Evolutionary conservation across 1,140 invertebrate species (phyloP).

Genomic region (Panulirus ornatus): DNA sequence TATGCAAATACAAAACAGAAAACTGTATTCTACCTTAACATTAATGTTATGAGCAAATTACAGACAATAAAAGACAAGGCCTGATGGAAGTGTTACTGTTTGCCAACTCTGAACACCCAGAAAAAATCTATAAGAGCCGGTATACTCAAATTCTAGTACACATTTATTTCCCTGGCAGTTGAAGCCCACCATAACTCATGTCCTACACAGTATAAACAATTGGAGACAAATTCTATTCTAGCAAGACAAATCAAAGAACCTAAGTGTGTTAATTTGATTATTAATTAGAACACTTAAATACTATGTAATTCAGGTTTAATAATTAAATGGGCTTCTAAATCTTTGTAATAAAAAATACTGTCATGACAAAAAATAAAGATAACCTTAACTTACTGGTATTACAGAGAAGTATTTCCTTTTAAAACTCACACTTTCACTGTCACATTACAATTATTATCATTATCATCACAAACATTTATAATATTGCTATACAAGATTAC

Average conservation of each 20-base stretch:
- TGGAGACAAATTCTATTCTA: neutral
- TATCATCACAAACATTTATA: neutral
- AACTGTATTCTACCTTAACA: too few relatives aligned
- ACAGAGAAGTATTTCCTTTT: neutral
- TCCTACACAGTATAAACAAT: neutral
- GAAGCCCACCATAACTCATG: neutral
- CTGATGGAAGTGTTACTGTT: too few relatives aligned
- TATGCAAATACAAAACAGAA: neutral
- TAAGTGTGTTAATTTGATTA: neutral
- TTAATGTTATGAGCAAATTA: neutral
- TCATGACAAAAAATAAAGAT: neutral
- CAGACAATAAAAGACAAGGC: neutral
- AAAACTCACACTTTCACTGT: neutral
- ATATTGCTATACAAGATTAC: neutral
- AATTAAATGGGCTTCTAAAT: neutral
- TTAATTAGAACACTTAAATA: neutral
- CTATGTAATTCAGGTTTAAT: neutral
- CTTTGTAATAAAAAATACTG: neutral
- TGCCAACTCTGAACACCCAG: too few relatives aligned
- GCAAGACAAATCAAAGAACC: conserved; percentile 1
- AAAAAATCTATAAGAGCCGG: too few relatives aligned
- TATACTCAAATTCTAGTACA: too few relatives aligned
- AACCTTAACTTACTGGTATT: neutral
- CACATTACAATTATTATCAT: neutral
- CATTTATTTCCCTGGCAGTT: neutral